These are phyloP conservation scores for Chaitophorus viminalis DNA, from an alignment of 2,888 invertebrate species.

Conservation along the genomic window DNA sequence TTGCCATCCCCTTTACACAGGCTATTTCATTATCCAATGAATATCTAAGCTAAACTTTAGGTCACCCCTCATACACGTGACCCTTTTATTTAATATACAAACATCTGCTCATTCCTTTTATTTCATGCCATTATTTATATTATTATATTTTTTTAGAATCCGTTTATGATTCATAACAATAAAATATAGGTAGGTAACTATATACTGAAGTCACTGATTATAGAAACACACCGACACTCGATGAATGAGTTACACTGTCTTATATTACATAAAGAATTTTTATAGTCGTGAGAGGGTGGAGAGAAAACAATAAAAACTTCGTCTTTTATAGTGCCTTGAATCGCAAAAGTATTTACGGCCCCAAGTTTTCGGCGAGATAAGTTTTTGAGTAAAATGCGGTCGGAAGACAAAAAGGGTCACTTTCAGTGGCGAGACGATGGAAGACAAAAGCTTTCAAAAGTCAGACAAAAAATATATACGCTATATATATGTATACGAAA, in stretches of 20 bases:
- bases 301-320: slow-evolving; percentile 48
- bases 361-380: slow-evolving; percentile 47
- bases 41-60: slow-evolving; percentile 46
- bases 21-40: slow-evolving; percentile 37
- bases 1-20: not conserved
- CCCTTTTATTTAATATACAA: slow-evolving; percentile 38
- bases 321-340: slow-evolving; percentile 21
- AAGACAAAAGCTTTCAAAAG: slow-evolving; percentile 57
- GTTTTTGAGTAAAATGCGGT: slow-evolving; percentile 51
- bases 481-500: slow-evolving; percentile 20
- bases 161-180: not conserved
- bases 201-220: not conserved
- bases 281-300: not conserved
- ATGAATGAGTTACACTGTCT: not conserved
- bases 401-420: slow-evolving; percentile 52
- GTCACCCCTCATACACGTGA: slow-evolving; percentile 31
- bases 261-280: slow-evolving; percentile 19
- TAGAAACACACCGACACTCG: not conserved
- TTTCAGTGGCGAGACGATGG: slow-evolving; percentile 15
- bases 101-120: slow-evolving; percentile 46
- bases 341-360: slow-evolving; percentile 53
- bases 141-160: slow-evolving; percentile 27
- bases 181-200: not conserved
- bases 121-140: slow-evolving; percentile 27
- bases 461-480: slow-evolving; percentile 26